Conservation (phyloP, 2,113 vertebrate genomes). For the Phalacrocorax pelagicus region DNA sequence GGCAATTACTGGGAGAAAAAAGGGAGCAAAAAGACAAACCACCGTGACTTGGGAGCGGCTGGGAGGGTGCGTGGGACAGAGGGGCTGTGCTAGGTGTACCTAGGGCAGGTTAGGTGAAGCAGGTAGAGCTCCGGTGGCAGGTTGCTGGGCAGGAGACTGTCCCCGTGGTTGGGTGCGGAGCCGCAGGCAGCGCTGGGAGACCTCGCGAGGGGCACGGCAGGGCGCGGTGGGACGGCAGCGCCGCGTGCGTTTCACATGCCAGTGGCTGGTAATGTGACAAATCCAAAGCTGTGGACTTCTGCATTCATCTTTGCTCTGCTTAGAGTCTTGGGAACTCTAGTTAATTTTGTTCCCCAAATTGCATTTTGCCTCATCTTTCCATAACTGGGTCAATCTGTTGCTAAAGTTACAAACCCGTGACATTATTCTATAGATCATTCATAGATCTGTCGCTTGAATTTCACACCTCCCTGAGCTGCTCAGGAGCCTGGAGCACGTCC, state of each 20-base stretch:
- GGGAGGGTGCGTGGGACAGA: not conserved
- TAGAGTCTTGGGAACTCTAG: not conserved
- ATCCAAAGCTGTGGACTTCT: not conserved
- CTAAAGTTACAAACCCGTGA: not conserved
- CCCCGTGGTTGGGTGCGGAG: not conserved
- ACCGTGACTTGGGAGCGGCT: not conserved
- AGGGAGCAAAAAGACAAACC: not conserved
- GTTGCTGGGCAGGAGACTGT: not conserved
- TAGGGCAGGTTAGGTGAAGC: not conserved
- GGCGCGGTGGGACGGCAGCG: not conserved
- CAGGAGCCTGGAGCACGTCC: not conserved
- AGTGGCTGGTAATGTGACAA: not conserved
- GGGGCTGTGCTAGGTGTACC: too few relatives aligned
- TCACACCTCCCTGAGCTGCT: not conserved
- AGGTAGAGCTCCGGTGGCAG: not conserved
- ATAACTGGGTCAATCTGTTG: not conserved
- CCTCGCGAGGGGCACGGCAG: not conserved
- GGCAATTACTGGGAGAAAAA: not conserved
- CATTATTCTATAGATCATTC: not conserved
- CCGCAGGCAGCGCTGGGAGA: not conserved
- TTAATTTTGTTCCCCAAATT: not conserved
- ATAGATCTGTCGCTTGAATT: not conserved
- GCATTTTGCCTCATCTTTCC: not conserved
- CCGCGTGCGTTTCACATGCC: not conserved
- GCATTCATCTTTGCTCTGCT: not conserved